Conservation (phyloP, 2,888 invertebrate genomes). For the Marasmarcha lunaedactyla region DNA sequence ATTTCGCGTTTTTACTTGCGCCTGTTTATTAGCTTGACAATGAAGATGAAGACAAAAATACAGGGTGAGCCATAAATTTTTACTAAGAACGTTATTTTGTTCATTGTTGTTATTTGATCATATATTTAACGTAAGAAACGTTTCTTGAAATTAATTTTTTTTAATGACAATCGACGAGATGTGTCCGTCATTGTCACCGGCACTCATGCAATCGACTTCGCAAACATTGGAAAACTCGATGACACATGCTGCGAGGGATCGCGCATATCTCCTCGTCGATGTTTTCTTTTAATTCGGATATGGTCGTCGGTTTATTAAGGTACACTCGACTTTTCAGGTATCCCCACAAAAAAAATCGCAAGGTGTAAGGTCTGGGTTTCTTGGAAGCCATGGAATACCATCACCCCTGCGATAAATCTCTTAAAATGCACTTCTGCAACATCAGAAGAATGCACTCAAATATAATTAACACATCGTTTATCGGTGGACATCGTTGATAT, state of each 20-base stretch:
- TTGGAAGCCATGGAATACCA: no score
- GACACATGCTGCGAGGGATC: background rate
- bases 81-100: no score
- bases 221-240: background rate
- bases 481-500: no score
- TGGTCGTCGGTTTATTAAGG: conserved; percentile 4
- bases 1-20: no score
- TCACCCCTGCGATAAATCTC: background rate
- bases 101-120: background rate
- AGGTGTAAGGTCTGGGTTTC: no score
- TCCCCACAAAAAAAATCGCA: background rate
- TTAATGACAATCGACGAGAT: background rate
- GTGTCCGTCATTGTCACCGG: background rate
- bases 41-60: no score
- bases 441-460: no score
- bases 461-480: no score
- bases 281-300: no score
- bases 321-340: background rate
- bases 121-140: background rate
- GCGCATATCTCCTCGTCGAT: background rate
- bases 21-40: no score
- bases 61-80: background rate
- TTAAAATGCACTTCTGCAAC: no score
- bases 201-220: conserved; percentile 1
- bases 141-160: background rate